Percentiles rank a stretch among this genome's conserved stretches.
phyloP scores from a whole-genome alignment of 2,113 vertebrate species.

The Stegostoma tigrinum region DNA sequence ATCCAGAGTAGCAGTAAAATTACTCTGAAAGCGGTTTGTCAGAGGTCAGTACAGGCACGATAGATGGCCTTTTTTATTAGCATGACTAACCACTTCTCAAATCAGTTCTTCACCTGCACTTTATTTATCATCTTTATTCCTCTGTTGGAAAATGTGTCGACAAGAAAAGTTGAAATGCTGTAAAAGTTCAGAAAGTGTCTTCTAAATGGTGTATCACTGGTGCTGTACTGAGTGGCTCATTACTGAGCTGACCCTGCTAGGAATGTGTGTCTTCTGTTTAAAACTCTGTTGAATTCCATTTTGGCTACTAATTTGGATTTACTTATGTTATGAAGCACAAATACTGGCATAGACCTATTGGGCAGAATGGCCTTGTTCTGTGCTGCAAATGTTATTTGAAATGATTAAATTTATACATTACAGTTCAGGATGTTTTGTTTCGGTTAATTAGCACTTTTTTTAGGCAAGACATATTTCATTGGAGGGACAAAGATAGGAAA shows the following conservation, averaged over 20 bases:
- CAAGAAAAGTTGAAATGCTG: conserved; percentile 26
- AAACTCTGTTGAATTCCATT: conserved; percentile 13
- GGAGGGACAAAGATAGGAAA: not conserved
- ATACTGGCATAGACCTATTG: not conserved
- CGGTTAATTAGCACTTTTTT: not conserved
- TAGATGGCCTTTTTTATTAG: conserved; percentile 67
- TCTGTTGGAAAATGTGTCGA: conserved; percentile 32
- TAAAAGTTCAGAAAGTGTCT: conserved; percentile 31
- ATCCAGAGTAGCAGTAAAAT: conserved; percentile 82
- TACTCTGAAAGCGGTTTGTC: conserved; percentile 78
- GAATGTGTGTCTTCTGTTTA: not conserved
- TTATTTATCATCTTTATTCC: conserved; percentile 57
- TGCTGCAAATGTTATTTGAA: not conserved
- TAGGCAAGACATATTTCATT: not conserved
- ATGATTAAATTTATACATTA: not conserved
- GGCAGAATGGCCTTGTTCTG: not conserved
- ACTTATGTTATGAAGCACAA: not conserved
- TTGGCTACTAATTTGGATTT: not conserved
- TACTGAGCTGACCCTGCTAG: not conserved
- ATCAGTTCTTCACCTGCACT: conserved; percentile 68
- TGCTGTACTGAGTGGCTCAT: too few relatives aligned
- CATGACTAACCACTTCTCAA: conserved; percentile 69
- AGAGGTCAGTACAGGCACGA: conserved; percentile 66
- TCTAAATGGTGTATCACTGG: not conserved
- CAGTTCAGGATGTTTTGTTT: not conserved